Evolutionary conservation across 2,888 invertebrate genomes (phyloP), one percentile per base, ranked within the genome.

Genomic region (Eumerus sabulonum): DNA sequence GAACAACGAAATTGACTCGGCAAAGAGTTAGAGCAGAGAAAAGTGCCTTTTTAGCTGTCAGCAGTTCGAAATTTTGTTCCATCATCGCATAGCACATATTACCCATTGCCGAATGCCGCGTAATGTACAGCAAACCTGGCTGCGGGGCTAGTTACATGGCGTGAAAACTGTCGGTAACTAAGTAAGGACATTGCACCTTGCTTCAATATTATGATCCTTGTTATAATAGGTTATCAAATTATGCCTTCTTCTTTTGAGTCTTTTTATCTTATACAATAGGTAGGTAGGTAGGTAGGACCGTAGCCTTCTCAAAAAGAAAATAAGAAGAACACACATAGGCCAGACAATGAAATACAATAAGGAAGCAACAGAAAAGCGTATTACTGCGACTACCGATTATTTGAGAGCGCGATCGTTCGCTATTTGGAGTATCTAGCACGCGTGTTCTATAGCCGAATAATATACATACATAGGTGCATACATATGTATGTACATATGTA

Each of bases 21-120:
- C 27, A 27, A 27, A 27, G 7, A 27, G 27, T 7, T 7, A 7
- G 7, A 27, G 27, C 2, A 27, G 7, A 27, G 44, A 18, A 63
- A 51, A 68, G 68, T 74, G 67, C 54, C 74, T 68, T 68, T 53
- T 68, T 62, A 68, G 62, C 76, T 77, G 76, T 77, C 76, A 77
- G 72, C 76, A 67, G 36, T 48, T 67, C 67, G 68, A 67, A 74
- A 67, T 62, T 42, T 60, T 56, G 48, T 68, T 74, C 50, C 73
- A 67, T 60, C 48, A 60, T 44, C 53, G 51, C 40, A 47, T 53
- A 53, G 47, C 50, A 51, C 27, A 7, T 27, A 27, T 27, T 7
- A 7, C 27, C 27, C 27, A 27, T 27, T 4, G 27, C 27, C 27
- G 3, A 27, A 4, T 27, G 27, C 27, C 27, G 27, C 7, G 2